Conservation (phyloP, 2,888 invertebrate genomes). For the Agrotis ipsilon region DNA sequence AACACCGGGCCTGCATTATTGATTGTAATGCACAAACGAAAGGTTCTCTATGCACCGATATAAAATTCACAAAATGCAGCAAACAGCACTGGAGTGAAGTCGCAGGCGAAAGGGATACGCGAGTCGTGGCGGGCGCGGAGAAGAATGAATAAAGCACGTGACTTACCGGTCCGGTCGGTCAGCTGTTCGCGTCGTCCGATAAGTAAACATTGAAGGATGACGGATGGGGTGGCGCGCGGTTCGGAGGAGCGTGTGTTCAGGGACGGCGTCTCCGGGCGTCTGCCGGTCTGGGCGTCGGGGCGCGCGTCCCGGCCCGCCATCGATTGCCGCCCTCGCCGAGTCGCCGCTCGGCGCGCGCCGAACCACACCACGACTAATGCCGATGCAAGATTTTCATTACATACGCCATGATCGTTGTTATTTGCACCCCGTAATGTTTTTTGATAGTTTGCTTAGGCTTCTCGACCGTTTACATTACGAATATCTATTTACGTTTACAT, state of each 20-base stretch:
- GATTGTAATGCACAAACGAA: constrained; percentile 81
- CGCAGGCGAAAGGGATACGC: constrained; percentile 55
- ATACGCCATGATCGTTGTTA: constrained; percentile 90
- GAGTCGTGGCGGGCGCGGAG: constrained; percentile 64
- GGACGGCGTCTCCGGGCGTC: constrained; percentile 91
- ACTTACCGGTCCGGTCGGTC: constrained; percentile 90
- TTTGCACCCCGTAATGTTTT: constrained; percentile 91
- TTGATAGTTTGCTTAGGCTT: constrained; percentile 87
- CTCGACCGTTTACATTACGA: constrained; percentile 70
- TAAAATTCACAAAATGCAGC: constrained; percentile 74
- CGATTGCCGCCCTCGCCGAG: constrained; percentile 89
- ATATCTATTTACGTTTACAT: constrained; percentile 74
- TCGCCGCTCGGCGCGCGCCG: constrained; percentile 88
- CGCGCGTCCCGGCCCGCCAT: constrained; percentile 90
- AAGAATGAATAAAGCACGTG: constrained; percentile 83
- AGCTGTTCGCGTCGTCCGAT: constrained; percentile 89
- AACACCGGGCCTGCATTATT: constrained; percentile 82
- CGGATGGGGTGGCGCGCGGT: constrained; percentile 81
- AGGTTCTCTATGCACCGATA: constrained; percentile 73
- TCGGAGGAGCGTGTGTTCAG: constrained; percentile 83
- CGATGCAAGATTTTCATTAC: constrained; percentile 90
- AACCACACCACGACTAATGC: constrained; percentile 83
- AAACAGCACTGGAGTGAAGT: constrained; percentile 57
- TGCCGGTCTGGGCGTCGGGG: constrained; percentile 92
- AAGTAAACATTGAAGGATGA: constrained; percentile 89